phyloP scores from a whole-genome alignment of 2,113 vertebrate genomes.

The Drymodes brunneopygia region DNA sequence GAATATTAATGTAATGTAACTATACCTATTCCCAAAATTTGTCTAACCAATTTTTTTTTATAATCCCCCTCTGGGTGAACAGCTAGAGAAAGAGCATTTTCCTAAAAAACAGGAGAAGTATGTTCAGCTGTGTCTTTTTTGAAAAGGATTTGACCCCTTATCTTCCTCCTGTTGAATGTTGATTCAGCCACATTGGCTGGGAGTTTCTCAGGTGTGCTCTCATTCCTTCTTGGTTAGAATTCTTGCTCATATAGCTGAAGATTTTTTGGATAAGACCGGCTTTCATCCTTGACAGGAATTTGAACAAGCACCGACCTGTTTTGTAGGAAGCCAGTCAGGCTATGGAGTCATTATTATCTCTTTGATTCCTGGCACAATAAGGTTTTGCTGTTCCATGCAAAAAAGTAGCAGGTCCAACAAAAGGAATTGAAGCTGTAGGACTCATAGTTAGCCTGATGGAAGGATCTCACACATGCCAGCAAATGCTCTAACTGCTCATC shows the following conservation, averaged over 20 bases:
- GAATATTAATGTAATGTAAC: background rate
- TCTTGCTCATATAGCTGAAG: background rate
- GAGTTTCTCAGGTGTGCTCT: background rate
- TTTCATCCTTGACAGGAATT: background rate
- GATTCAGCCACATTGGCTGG: background rate
- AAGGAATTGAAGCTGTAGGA: background rate
- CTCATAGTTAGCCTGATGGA: background rate
- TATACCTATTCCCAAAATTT: background rate
- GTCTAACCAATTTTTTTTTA: no score
- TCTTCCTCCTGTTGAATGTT: background rate
- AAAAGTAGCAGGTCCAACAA: background rate
- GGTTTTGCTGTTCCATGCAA: background rate
- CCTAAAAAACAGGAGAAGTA: background rate
- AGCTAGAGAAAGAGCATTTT: background rate
- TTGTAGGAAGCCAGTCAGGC: background rate
- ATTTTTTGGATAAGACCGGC: background rate
- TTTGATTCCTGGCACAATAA: background rate
- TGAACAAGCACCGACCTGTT: background rate
- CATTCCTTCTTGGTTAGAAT: background rate
- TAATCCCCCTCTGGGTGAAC: background rate
- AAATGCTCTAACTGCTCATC: background rate
- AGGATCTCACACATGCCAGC: background rate
- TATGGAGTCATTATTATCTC: background rate
- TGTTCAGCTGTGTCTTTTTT: background rate
- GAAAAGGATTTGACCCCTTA: background rate